phyloP scores from a whole-genome alignment of 2,888 invertebrate genomes.

The Thelaira solivaga region DNA sequence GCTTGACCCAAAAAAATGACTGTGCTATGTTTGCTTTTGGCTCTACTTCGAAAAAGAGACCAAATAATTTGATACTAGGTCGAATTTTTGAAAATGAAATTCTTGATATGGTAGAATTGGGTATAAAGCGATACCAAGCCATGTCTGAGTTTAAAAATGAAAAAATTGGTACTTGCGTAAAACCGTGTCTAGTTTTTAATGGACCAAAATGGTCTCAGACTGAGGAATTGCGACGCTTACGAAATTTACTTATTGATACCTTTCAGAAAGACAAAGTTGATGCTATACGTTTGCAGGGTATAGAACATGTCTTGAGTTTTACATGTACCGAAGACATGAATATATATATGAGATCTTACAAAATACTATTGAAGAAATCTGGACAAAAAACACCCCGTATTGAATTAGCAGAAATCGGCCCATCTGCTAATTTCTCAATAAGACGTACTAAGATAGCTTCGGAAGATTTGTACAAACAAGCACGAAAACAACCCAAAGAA shows the following conservation, averaged over 20 bases:
- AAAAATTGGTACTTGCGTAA: conserved; percentile 88
- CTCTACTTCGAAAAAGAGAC: conserved; percentile 95
- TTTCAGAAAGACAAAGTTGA: conserved; percentile 84
- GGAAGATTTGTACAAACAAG: conserved; percentile 90
- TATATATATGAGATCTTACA: conserved; percentile 87
- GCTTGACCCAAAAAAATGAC: conserved; percentile 88
- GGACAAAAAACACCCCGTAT: conserved; percentile 91
- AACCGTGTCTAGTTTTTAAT: conserved; percentile 94
- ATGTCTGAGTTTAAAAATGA: conserved; percentile 88
- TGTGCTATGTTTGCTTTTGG: conserved; percentile 93
- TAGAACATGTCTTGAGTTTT: conserved; percentile 95
- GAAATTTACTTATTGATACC: conserved; percentile 93
- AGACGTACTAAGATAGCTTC: conserved; percentile 93
- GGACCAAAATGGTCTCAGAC: conserved; percentile 93
- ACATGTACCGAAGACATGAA: conserved; percentile 87
- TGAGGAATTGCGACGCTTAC: conserved; percentile 88
- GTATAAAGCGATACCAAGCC: conserved; percentile 88
- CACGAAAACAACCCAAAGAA: conserved; percentile 88
- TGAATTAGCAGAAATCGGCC: conserved; percentile 87
- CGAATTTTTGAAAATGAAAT: conserved; percentile 92
- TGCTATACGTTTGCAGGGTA: conserved; percentile 91
- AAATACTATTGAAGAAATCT: conserved; percentile 92
- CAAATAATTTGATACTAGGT: conserved; percentile 93
- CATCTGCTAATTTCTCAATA: conserved; percentile 90
- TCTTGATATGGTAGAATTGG: conserved; percentile 97